These are phyloP conservation scores for Amblyteles armatorius DNA, from an alignment of 2,888 invertebrate species.

Conservation along the genomic window DNA sequence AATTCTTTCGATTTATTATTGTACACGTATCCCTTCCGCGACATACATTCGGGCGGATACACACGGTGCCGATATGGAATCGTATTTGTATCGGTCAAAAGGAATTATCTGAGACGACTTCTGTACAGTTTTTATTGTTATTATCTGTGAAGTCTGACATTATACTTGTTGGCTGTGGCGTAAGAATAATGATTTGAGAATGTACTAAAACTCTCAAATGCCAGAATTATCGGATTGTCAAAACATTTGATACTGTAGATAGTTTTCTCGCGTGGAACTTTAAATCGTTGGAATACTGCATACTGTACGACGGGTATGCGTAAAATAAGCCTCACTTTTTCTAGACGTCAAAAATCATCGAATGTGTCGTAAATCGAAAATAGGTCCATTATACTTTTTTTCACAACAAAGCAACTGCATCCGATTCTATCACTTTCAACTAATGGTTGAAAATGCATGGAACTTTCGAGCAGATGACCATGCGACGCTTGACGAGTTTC, in stretches of 20 bases:
- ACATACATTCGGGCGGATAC: slow-evolving; percentile 1
- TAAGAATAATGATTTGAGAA: not conserved
- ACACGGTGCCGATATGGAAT: not conserved
- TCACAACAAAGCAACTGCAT: not conserved
- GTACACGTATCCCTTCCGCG: slow-evolving; percentile 22
- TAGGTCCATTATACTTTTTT: not conserved
- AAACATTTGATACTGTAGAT: not conserved
- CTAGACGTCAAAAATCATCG: not conserved
- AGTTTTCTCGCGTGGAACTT: not conserved
- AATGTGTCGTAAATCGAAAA: not conserved
- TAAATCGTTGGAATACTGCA: not conserved
- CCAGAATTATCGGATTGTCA: not conserved
- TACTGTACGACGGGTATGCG: not conserved
- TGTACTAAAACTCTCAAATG: not conserved
- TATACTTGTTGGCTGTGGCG: not conserved
- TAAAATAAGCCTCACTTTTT: not conserved
- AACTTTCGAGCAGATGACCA: not conserved
- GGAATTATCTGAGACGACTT: slow-evolving; percentile 1
- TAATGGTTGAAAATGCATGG: not conserved
- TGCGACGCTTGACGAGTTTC: not conserved
- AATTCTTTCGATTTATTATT: slow-evolving; percentile 18
- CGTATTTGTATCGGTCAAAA: not conserved
- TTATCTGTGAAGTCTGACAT: not conserved
- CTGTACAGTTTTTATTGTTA: slow-evolving; percentile 22
- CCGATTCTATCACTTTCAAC: not conserved